phyloP scores from a whole-genome alignment of 2,113 vertebrate species.

The Leptobrachium ailaonicum region DNA sequence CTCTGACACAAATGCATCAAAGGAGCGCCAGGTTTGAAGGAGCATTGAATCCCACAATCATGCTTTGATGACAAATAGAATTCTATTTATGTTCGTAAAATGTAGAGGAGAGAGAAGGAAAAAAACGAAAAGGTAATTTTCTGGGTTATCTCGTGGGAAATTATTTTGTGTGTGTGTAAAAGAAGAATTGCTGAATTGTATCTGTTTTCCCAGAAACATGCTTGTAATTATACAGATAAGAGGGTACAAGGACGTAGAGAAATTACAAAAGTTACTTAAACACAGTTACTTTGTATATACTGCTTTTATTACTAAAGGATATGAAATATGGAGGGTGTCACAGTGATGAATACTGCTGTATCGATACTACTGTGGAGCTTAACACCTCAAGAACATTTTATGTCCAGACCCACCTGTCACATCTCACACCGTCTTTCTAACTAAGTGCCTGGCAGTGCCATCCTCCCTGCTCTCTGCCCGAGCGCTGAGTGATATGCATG shows the following conservation, averaged over 20 bases:
- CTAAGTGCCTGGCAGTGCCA: too few species aligned
- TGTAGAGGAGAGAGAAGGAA: background rate
- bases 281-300: too few species aligned
- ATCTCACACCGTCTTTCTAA: too few species aligned
- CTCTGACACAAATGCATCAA: constrained; percentile 35
- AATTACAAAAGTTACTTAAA: too few species aligned
- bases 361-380: too few species aligned
- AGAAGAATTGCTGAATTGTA: background rate
- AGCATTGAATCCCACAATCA: constrained; percentile 39
- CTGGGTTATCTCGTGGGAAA: constrained; percentile 50
- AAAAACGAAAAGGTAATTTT: constrained; percentile 53
- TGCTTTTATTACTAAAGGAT: too few species aligned
- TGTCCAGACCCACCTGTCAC: too few species aligned
- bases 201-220: background rate
- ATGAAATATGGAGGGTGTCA: too few species aligned
- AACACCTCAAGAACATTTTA: too few species aligned
- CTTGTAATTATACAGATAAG: background rate
- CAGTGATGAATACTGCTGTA: too few species aligned
- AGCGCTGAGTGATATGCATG: too few species aligned
- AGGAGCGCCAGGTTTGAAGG: constrained; percentile 41
- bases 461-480: too few species aligned
- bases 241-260: background rate
- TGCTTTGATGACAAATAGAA: constrained; percentile 49
- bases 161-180: constrained; percentile 37
- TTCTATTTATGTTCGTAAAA: constrained; percentile 57